A percentile compares a stretch with the other conserved stretches of the same genome.
Conservation (phyloP, 2,797 vertebrate genomes). For the Streptopelia turtur region DNA sequence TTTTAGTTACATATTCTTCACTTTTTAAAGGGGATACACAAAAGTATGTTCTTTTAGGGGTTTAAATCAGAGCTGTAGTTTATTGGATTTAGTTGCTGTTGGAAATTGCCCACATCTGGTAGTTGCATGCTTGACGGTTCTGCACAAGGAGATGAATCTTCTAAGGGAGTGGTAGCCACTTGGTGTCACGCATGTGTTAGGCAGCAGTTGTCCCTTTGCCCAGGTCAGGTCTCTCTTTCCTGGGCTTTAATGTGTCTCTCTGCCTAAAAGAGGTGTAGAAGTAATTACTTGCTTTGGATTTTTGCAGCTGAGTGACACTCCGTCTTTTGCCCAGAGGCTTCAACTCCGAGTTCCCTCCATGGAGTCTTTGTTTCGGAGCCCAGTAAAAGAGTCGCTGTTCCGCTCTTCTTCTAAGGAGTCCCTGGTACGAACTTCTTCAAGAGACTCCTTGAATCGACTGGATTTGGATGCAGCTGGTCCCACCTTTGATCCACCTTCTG, state of each 20-base stretch:
- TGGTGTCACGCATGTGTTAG: neutral
- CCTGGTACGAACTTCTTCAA: conserved; percentile 87
- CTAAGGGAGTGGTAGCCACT: neutral
- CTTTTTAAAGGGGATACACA: neutral
- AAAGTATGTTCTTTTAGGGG: neutral
- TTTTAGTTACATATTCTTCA: neutral
- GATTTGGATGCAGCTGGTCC: conserved; percentile 78
- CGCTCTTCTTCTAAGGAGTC: conserved; percentile 90
- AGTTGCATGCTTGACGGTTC: neutral
- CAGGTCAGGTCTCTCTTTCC: neutral
- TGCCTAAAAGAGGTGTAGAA: neutral
- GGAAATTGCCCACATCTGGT: neutral
- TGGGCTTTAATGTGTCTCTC: neutral
- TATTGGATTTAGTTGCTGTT: neutral
- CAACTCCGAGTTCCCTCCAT: conserved; percentile 92
- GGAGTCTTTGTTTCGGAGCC: conserved; percentile 92
- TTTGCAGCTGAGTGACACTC: conserved; percentile 84
- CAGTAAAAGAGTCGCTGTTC: conserved; percentile 87
- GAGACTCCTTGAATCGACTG: conserved; percentile 88
- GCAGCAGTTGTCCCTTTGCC: neutral
- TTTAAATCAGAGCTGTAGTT: neutral
- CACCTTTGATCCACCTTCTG: conserved; percentile 88
- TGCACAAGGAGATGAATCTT: neutral
- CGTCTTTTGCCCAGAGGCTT: conserved; percentile 90
- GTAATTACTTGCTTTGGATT: conserved; percentile 7